These are phyloP conservation scores for Atta colombica DNA, from an alignment of 1,140 invertebrate species.

Conservation along the genomic window DNA sequence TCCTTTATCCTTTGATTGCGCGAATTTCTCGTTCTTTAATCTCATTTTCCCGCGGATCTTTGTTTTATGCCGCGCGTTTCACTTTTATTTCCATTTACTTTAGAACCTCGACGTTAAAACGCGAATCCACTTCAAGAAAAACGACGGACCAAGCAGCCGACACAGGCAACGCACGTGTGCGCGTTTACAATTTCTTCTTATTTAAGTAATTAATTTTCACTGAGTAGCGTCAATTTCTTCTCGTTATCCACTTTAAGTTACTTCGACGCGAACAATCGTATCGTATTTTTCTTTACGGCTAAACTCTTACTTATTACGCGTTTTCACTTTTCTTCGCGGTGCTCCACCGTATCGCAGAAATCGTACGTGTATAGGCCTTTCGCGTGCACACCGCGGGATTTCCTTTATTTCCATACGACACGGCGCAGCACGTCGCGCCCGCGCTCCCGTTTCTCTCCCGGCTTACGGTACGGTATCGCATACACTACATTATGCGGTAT, in stretches of 20 bases:
- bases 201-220: conserved; percentile 34
- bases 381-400: conserved; percentile 45
- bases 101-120: conserved; percentile 10
- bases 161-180: neutral
- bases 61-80: conserved; percentile 7
- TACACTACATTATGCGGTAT: conserved; percentile 54
- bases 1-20: conserved; percentile 27
- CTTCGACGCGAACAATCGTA: neutral
- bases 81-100: conserved; percentile 51
- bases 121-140: conserved; percentile 5
- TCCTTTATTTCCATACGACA: conserved; percentile 61
- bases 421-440: conserved; percentile 9
- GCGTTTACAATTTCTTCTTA: neutral
- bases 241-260: neutral
- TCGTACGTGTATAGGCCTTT: neutral
- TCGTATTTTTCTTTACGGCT: neutral
- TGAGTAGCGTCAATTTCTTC: neutral
- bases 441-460: neutral
- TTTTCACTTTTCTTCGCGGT: conserved; percentile 36
- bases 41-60: conserved; percentile 10
- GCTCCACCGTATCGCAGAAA: neutral
- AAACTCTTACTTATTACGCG: neutral
- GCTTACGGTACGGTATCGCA: conserved; percentile 45
- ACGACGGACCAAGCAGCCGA: conserved; percentile 1
- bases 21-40: conserved; percentile 55